Evolutionary conservation across 92 coral and sea anemone genomes (phyloP), one percentile per base, ranked within the genome.

Genomic region (Porites evermanni): DNA sequence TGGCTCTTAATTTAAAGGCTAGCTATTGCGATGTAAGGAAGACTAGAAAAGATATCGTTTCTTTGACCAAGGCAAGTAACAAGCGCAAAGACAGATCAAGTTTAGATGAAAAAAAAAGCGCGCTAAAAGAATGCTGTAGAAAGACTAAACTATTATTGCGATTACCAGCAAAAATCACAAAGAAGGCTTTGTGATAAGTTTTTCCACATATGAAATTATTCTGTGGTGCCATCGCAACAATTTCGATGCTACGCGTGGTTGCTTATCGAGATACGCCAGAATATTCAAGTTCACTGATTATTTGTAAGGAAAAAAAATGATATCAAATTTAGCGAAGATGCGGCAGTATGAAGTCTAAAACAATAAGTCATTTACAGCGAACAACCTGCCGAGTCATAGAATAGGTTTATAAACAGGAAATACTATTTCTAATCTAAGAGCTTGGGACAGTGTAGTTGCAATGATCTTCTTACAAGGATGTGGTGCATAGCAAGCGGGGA

Each of bases 311-410:
- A 77, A 3, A 68, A 26, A 8, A 26, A 26, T 17, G 2, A 60
- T 54, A 61, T 59, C 67, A 26, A 47, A 60, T 58, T 63, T 63
- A 24, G 29, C 68, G 12, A 24, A 68, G 67, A 7, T 61, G 53
- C 18, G 38, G 32, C 24, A 53, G 61, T 77, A 12, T 38, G 47
- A 3, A 38, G 47, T 38, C 47, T 38, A 38, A 13, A 16, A 20
- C 80, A 61, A 26, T 16, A 29, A 60, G 63, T 59, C 53, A 77
- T 17, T 8, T 14, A 26, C 1, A 26, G 80, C 58, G 44, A 77
- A 59, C 80, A 58, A 77, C 80, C 80, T 61, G 80, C 80, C 32
- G 52, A 17, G 17, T 53, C 23, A 13, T 8, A 12, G 67, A 10
- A n/a, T 53, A 58, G 63, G 63, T 16, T 58, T 58, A 59, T 7